Conservation (phyloP, 2,113 vertebrate species). For the Pyrgilauda ruficollis region DNA sequence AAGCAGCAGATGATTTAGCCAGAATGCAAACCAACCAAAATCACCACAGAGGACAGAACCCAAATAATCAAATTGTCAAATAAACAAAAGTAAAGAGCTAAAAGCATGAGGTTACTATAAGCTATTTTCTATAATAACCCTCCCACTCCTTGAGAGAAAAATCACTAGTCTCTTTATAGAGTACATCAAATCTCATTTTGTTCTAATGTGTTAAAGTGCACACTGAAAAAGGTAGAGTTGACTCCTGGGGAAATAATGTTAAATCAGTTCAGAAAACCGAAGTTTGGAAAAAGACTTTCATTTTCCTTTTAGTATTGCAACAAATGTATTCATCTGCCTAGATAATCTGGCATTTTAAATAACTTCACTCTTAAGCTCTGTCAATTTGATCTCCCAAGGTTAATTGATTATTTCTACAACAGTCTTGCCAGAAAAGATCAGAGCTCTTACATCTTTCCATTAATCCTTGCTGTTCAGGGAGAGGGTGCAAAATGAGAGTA, state of each 20-base stretch:
- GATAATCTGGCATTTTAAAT: conserved; percentile 74
- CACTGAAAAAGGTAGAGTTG: conserved; percentile 62
- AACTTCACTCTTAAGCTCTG: conserved; percentile 71
- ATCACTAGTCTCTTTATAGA: conserved; percentile 49
- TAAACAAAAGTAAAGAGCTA: conserved; percentile 62
- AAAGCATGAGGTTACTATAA: conserved; percentile 49
- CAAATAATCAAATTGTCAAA: conserved; percentile 59
- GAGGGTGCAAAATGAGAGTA: conserved; percentile 21
- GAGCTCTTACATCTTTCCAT: conserved; percentile 70
- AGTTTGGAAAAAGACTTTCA: conserved; percentile 67
- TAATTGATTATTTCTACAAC: conserved; percentile 81
- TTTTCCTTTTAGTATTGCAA: conserved; percentile 58
- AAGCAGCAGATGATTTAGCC: background rate
- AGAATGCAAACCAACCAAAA: background rate
- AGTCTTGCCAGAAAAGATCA: conserved; percentile 71
- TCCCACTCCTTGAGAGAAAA: conserved; percentile 55
- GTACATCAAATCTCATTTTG: conserved; percentile 61
- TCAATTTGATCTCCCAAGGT: conserved; percentile 77
- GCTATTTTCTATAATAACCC: conserved; percentile 59
- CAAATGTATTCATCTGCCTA: conserved; percentile 64
- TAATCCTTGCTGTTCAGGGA: conserved; percentile 70
- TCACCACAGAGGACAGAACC: conserved; percentile 3
- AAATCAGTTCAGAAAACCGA: conserved; percentile 65
- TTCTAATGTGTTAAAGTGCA: conserved; percentile 67
- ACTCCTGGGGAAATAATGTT: conserved; percentile 71